Conservation (phyloP, 2,797 vertebrate species). For the Coracias cyanogaster region DNA sequence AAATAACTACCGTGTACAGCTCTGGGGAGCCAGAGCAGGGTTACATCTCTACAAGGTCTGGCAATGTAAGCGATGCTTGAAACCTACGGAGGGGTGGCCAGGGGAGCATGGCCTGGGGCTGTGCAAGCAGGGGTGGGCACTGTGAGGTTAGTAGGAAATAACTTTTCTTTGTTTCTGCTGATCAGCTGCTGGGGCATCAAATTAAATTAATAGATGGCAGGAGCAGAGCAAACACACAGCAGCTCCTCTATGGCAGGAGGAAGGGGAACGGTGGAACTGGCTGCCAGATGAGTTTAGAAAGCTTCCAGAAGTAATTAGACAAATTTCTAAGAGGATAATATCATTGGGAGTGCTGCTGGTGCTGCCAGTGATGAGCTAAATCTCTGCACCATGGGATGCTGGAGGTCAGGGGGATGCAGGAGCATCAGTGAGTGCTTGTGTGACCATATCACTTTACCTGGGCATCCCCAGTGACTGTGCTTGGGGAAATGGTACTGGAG, state of each 20-base stretch:
- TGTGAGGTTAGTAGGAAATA: neutral
- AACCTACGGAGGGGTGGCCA: neutral
- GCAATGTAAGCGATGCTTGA: neutral
- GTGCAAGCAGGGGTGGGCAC: neutral
- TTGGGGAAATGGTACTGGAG: neutral
- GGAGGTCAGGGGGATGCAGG: neutral
- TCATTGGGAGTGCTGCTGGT: neutral
- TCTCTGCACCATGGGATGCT: neutral
- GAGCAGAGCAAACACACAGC: neutral
- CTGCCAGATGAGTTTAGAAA: constrained; percentile 53
- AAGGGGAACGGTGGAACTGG: neutral
- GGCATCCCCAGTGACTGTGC: neutral
- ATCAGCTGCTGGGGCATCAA: neutral
- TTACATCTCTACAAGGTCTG: neutral
- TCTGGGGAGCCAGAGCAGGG: neutral
- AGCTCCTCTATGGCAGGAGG: neutral
- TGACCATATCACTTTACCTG: neutral
- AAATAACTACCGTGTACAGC: neutral
- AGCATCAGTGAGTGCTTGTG: neutral
- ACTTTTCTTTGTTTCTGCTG: neutral
- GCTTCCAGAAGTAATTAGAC: constrained; percentile 49
- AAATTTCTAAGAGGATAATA: constrained; percentile 21
- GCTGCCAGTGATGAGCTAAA: neutral
- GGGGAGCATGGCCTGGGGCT: rapidly evolving
- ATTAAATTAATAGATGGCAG: constrained; percentile 23